A percentile compares a stretch with the other conserved stretches of the same genome.
Conservation (phyloP, 2,888 invertebrate genomes). For the Tenthredo amoena region DNA sequence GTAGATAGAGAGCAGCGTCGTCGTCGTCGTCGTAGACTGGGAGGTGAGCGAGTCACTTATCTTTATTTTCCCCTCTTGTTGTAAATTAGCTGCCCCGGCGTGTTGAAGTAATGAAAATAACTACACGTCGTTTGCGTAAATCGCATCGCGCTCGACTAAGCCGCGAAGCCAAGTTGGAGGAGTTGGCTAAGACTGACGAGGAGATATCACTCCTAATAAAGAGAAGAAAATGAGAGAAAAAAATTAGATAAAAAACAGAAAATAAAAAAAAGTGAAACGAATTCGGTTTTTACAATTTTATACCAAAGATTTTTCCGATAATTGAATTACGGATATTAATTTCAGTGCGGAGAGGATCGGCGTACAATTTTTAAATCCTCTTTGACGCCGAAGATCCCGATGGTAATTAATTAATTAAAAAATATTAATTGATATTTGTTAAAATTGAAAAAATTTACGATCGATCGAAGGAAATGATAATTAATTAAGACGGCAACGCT, state of each 20-base stretch:
- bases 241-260: background rate
- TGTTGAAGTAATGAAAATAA: slow-evolving; percentile 46
- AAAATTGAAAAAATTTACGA: background rate
- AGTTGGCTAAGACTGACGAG: background rate
- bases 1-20: background rate
- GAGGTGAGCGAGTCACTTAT: slow-evolving; percentile 13
- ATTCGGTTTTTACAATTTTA: no score
- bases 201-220: background rate
- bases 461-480: no score
- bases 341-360: background rate
- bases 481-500: background rate
- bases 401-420: background rate
- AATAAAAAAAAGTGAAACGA: background rate
- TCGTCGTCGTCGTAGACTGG: background rate
- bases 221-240: background rate
- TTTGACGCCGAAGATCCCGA: background rate
- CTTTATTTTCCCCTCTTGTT: slow-evolving; percentile 34
- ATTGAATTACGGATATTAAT: background rate
- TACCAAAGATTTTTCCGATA: no score
- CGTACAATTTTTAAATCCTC: background rate
- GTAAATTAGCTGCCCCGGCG: slow-evolving; percentile 35
- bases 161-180: background rate
- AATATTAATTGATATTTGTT: background rate
- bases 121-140: slow-evolving; percentile 20
- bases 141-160: background rate